Base-by-base conservation (phyloP, 2,113 vertebrate genomes). In the Lycaon pictus region DNA sequence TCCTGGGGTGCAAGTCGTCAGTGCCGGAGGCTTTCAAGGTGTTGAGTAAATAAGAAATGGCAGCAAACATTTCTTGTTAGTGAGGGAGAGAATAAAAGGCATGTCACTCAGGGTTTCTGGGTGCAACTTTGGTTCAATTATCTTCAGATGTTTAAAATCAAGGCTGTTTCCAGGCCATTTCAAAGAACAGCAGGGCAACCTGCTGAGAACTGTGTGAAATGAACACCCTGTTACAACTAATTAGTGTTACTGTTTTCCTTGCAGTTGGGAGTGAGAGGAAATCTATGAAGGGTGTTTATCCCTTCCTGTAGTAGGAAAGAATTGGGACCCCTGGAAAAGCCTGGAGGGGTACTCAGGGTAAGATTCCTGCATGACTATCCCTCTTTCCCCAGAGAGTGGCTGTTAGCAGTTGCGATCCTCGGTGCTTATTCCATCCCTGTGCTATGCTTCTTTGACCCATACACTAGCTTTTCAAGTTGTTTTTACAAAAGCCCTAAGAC, bases 91-190 rank as follows among this genome's bases (percentile, higher is more conserved):
- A 98, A 97, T 97, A 96, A 98, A 98, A 77, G 65, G 92, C 95
- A 90, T 93, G 96, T 96, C 97, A 97, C 96, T 98, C 96, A 98
- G 95, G 84, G 83, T 77, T 97, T 93, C 89, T 97, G 96, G 92
- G 77, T 92, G 97, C 98, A 96, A 90, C 98, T 98, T 98, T 90
- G 87, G 97, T 96, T 97, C 89, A 98, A 97, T 96, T 98, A 97
- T 98, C 97, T 96, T 98, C 98, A 98, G 96, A 97, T 96, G 89
- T 96, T 97, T 23, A 72, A 97, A 96, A 98, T 98, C 94, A 98
- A 96, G 97, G 96, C 97, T 55, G 95, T 98, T 98, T 98, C 98
- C 97, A 98, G 97, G 96, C 92, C 97, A 97, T 98, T 98, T 98
- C 97, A 98, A 98, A 98, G 98, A 96, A 96, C 9, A 83, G 96